Conservation (phyloP, 2,113 vertebrate species). For the Raja brachyura region DNA sequence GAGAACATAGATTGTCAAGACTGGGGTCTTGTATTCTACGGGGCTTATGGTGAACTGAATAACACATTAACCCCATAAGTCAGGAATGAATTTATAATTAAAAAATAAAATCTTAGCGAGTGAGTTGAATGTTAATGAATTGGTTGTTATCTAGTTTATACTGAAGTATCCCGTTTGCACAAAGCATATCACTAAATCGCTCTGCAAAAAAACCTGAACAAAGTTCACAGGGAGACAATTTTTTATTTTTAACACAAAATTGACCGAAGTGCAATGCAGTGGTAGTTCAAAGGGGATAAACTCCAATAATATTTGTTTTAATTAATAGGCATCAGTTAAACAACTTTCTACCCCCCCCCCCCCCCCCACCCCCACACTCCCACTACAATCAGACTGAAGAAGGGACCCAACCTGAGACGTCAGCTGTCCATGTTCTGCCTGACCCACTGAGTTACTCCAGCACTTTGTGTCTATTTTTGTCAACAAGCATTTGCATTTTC, state of each 20-base stretch:
- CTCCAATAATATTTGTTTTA: neutral
- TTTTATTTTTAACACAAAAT: neutral
- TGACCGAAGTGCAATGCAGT: too few species aligned
- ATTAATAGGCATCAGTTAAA: too few species aligned
- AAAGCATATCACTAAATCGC: neutral
- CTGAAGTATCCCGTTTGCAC: neutral
- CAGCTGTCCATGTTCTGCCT: too few species aligned
- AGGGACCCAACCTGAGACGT: too few species aligned
- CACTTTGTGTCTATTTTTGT: too few species aligned
- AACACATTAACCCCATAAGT: neutral
- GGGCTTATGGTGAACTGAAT: neutral
- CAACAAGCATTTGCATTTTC: too few species aligned
- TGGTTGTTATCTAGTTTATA: neutral
- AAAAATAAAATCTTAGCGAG: neutral
- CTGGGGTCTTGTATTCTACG: neutral
- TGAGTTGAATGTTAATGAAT: neutral
- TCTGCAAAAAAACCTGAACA: neutral
- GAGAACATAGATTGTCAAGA: neutral
- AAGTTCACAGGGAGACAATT: neutral
- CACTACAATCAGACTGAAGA: too few species aligned
- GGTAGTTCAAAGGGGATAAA: neutral
- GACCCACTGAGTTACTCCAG: too few species aligned
- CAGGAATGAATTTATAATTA: neutral
- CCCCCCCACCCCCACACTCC: too few species aligned
- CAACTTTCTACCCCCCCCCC: too few species aligned